Evolutionary conservation across 2,113 vertebrate species (phyloP).

Genomic region (Leptodactylus fuscus): DNA sequence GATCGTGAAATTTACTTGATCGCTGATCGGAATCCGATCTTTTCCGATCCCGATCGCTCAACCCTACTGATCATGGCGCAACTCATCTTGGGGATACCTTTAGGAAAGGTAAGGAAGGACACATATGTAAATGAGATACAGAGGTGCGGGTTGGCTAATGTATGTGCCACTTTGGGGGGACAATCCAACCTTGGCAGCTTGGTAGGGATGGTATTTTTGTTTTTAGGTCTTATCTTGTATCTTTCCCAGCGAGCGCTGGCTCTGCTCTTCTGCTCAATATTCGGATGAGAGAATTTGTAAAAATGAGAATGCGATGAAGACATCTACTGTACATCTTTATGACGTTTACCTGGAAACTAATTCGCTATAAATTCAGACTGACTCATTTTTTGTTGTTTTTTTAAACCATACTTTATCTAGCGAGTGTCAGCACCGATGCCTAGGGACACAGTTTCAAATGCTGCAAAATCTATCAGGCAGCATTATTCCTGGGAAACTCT

Average conservation of each 20-base stretch:
- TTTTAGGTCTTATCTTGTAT: too few relatives aligned
- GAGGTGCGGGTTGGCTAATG: too few relatives aligned
- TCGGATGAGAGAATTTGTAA: background rate
- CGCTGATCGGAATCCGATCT: too few relatives aligned
- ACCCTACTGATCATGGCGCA: too few relatives aligned
- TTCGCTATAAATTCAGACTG: background rate
- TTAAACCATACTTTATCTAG: constrained; percentile 7
- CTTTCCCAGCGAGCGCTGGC: background rate
- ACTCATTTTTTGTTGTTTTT: constrained; percentile 7
- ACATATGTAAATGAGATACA: too few relatives aligned
- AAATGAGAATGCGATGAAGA: background rate
- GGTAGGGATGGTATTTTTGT: too few relatives aligned
- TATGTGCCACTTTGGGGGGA: too few relatives aligned
- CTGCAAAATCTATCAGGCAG: constrained; percentile 31
- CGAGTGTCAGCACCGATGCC: constrained; percentile 12
- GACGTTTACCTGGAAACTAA: background rate
- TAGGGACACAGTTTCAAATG: constrained; percentile 19
- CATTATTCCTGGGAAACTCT: constrained; percentile 37
- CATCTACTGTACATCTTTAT: background rate
- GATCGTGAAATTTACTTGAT: too few relatives aligned
- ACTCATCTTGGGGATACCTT: too few relatives aligned
- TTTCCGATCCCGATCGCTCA: too few relatives aligned
- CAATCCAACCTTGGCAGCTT: too few relatives aligned
- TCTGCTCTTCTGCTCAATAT: background rate
- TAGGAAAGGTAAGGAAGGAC: too few relatives aligned